A percentile compares a stretch with the other conserved stretches of the same genome.
Evolutionary conservation across 2,888 invertebrate species (phyloP).

Genomic region (Scaptomyza caliginosa): DNA sequence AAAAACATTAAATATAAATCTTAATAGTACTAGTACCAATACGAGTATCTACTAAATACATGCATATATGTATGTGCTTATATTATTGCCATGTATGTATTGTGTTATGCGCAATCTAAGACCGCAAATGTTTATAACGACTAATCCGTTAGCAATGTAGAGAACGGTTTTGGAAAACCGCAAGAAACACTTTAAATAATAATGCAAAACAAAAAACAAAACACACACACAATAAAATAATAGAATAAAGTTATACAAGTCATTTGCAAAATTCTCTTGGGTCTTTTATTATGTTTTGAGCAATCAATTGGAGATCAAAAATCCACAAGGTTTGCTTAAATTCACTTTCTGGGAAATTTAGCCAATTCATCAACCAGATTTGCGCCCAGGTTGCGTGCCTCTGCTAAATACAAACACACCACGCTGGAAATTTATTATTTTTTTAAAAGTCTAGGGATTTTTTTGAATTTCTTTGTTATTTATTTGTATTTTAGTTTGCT

Average conservation of each 20-base stretch:
- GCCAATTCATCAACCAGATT: background rate
- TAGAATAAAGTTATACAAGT: slow-evolving; percentile 56
- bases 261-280: slow-evolving; percentile 14
- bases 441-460: background rate
- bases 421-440: background rate
- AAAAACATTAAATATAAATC: background rate
- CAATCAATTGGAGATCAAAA: background rate
- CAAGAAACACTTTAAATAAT: slow-evolving; percentile 45
- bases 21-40: slow-evolving; percentile 29
- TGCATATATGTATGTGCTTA: slow-evolving; percentile 30
- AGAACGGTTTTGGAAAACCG: slow-evolving; percentile 66
- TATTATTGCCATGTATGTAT: slow-evolving; percentile 50
- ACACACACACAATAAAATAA: slow-evolving; percentile 33
- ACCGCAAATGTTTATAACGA: slow-evolving; percentile 43
- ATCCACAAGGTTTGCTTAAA: background rate
- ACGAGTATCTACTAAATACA: background rate
- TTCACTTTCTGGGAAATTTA: background rate
- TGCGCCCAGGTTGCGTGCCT: background rate
- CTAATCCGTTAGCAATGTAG: slow-evolving; percentile 66
- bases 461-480: slow-evolving; percentile 13
- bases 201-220: too few relatives aligned
- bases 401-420: background rate
- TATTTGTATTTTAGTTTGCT: slow-evolving; percentile 31
- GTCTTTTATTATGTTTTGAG: background rate
- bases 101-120: slow-evolving; percentile 26